Evolutionary conservation across 2,888 invertebrate species (phyloP).

Genomic region (Lordiphosa andalusiaca): DNA sequence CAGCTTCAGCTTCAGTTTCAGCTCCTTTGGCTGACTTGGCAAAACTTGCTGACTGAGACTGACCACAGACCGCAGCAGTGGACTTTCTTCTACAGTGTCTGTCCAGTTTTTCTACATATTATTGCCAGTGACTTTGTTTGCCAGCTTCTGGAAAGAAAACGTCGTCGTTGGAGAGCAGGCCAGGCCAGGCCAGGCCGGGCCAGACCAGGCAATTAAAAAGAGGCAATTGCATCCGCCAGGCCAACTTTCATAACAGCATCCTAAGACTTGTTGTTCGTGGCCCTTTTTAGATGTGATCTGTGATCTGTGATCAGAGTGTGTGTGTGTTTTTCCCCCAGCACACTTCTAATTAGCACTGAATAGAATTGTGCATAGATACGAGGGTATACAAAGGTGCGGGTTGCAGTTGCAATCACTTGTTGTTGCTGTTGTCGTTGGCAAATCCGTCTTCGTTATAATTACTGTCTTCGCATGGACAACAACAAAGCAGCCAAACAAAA

Average conservation of each 20-base stretch:
- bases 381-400: slow-evolving; percentile 31
- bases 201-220: slow-evolving; percentile 55
- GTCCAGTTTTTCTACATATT: slow-evolving; percentile 68
- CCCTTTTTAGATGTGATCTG: slow-evolving; percentile 35
- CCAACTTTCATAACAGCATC: slow-evolving; percentile 58
- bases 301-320: slow-evolving; percentile 23
- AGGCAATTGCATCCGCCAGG: slow-evolving; percentile 55
- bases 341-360: slow-evolving; percentile 44
- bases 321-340: slow-evolving; percentile 4
- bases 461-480: slow-evolving; percentile 52
- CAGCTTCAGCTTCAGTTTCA: slow-evolving; percentile 17
- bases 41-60: slow-evolving; percentile 49
- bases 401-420: slow-evolving; percentile 22
- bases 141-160: slow-evolving; percentile 41
- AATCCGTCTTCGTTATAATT: slow-evolving; percentile 69
- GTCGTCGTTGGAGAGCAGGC: slow-evolving; percentile 9
- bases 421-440: slow-evolving; percentile 37
- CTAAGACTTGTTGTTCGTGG: slow-evolving; percentile 8
- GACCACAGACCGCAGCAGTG: slow-evolving; percentile 32
- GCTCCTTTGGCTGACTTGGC: slow-evolving; percentile 27
- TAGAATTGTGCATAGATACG: slow-evolving; percentile 6
- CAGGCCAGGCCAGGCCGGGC: slow-evolving; percentile 14
- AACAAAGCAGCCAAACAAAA: slow-evolving; percentile 12
- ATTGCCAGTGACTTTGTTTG: slow-evolving; percentile 59
- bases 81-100: slow-evolving; percentile 62